Conservation (phyloP, 2,888 invertebrate species). For the Crossocerus cetratus region DNA sequence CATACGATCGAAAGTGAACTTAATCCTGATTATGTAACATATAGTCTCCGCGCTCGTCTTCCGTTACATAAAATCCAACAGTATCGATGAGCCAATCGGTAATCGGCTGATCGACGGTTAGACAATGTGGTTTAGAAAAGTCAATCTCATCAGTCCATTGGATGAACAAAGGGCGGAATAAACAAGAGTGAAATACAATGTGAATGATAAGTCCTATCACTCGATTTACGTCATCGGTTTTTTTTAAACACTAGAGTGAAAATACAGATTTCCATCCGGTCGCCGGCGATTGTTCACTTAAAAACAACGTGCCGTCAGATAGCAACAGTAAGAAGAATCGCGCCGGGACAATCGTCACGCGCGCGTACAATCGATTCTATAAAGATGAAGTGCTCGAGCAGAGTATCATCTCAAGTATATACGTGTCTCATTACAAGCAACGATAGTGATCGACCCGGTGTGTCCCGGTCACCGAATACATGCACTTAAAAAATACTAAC, state of each 20-base stretch:
- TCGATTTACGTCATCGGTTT: neutral
- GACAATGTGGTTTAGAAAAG: constrained; percentile 12
- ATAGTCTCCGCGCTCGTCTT: no score
- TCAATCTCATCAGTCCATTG: constrained; percentile 6
- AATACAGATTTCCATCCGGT: constrained; percentile 18
- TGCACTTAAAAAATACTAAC: no score
- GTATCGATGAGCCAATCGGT: constrained; percentile 1
- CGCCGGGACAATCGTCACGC: no score
- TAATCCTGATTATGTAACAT: no score
- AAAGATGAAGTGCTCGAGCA: no score
- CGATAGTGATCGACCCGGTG: neutral
- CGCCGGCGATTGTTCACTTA: no score
- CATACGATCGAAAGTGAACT: no score
- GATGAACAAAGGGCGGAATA: constrained; percentile 31
- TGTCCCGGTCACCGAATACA: neutral
- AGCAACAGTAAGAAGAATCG: no score
- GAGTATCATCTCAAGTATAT: no score
- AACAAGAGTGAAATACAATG: constrained; percentile 28
- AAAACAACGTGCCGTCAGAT: no score
- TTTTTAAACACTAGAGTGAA: neutral
- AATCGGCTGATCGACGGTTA: constrained; percentile 25
- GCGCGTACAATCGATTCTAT: no score
- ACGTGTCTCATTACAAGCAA: no score
- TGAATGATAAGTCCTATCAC: constrained; percentile 20
- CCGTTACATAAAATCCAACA: neutral